These are phyloP conservation scores for Hirtodrosophila trivittata DNA, from an alignment of 2,888 invertebrate species.

Conservation along the genomic window DNA sequence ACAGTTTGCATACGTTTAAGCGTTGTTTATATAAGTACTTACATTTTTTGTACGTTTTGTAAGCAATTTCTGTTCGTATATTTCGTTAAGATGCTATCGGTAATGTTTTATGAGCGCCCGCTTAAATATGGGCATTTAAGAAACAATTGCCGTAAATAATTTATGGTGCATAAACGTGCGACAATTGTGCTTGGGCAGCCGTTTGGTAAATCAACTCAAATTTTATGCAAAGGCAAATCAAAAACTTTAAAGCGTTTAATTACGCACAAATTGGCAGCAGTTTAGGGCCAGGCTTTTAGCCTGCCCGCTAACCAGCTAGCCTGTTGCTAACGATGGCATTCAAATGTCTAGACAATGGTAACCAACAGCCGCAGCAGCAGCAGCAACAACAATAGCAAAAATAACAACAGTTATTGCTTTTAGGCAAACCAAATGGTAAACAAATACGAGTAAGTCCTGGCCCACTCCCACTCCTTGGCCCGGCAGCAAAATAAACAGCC, in stretches of 20 bases:
- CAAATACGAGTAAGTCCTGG: conserved; percentile 14
- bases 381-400: conserved; percentile 23
- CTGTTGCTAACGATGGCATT: conserved; percentile 41
- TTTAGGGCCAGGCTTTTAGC: conserved; percentile 9
- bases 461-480: neutral
- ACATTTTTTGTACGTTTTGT: too few relatives aligned
- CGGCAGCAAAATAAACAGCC: conserved; percentile 5
- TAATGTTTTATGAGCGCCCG: conserved; percentile 40
- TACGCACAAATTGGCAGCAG: conserved; percentile 53
- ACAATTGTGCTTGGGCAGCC: conserved; percentile 53
- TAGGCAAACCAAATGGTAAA: conserved; percentile 25
- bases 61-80: too few relatives aligned
- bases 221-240: conserved; percentile 64
- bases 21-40: too few relatives aligned
- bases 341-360: conserved; percentile 62
- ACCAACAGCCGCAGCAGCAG: conserved; percentile 16
- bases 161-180: conserved; percentile 59
- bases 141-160: conserved; percentile 48
- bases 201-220: conserved; percentile 40
- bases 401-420: conserved; percentile 12
- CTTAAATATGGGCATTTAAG: conserved; percentile 40
- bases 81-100: conserved; percentile 12
- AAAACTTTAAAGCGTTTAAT: conserved; percentile 69
- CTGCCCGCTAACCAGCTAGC: conserved; percentile 17
- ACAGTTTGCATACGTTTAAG: neutral